Evolutionary conservation across 2,797 vertebrate species (phyloP).

Genomic region (Bufotes viridis): DNA sequence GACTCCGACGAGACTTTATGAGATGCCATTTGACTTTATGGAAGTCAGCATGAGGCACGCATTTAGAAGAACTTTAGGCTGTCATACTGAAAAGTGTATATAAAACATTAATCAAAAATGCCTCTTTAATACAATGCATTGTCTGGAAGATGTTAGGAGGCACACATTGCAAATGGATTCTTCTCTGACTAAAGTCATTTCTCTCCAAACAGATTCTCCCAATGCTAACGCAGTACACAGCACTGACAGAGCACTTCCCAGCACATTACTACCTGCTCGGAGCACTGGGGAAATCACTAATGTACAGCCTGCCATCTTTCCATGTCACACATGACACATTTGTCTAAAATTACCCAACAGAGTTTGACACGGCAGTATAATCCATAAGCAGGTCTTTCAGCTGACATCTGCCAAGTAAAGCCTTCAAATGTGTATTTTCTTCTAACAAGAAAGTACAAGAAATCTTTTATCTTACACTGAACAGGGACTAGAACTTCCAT

Average conservation of each 20-base stretch:
- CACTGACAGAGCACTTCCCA: slow-evolving; percentile 85
- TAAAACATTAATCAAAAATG: slow-evolving; percentile 99
- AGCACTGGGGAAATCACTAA: slow-evolving; percentile 89
- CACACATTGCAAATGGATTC: slow-evolving; percentile 98
- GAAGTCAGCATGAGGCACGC: slow-evolving; percentile 85
- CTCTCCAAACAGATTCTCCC: slow-evolving; percentile 80
- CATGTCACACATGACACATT: slow-evolving; percentile 88
- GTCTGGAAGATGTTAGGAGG: slow-evolving; percentile 96
- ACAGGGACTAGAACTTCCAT: slow-evolving; percentile 2
- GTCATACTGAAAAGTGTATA: slow-evolving; percentile 90
- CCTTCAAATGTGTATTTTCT: slow-evolving; percentile 80
- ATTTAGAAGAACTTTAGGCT: slow-evolving; percentile 88
- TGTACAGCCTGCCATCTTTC: slow-evolving; percentile 87
- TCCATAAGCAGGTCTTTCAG: slow-evolving; percentile 82
- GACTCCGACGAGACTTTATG: slow-evolving; percentile 79
- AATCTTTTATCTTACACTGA: slow-evolving; percentile 86
- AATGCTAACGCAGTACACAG: slow-evolving; percentile 82
- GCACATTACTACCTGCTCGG: slow-evolving; percentile 88
- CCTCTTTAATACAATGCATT: slow-evolving; percentile 99
- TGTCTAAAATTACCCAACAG: slow-evolving; percentile 89
- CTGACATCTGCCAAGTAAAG: slow-evolving; percentile 81
- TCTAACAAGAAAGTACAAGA: slow-evolving; percentile 76
- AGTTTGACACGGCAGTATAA: slow-evolving; percentile 85
- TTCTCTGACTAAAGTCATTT: slow-evolving; percentile 94
- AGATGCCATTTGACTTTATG: slow-evolving; percentile 88